These are phyloP conservation scores for Hymenopus coronatus DNA, from an alignment of 2,888 invertebrate species.

Conservation along the genomic window DNA sequence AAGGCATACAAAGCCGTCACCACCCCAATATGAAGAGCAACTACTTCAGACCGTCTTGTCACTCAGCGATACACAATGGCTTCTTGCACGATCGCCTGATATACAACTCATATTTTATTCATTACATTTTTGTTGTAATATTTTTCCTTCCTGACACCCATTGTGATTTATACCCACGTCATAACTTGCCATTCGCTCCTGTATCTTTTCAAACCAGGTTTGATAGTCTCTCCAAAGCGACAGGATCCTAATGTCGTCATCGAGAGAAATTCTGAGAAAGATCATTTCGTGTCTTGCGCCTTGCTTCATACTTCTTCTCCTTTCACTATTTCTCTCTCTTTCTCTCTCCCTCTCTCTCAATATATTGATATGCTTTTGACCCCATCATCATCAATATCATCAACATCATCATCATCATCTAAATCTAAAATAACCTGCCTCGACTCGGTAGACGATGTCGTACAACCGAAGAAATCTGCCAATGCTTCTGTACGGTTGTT, in stretches of 20 bases:
- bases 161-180: background rate
- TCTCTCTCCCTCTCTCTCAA: no score
- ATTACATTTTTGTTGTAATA: constrained; percentile 7
- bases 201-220: background rate
- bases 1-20: background rate
- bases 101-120: constrained; percentile 8
- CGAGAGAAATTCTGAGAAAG: background rate
- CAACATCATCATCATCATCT: no score
- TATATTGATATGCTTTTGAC: no score
- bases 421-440: no score
- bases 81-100: background rate
- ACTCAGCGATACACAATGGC: background rate
- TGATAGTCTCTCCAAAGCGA: background rate
- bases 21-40: background rate
- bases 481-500: no score
- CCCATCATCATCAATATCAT: no score
- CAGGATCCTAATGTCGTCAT: background rate
- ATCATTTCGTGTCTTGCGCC: no score
- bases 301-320: no score
- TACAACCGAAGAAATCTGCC: no score
- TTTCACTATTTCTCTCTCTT: no score
- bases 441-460: no score
- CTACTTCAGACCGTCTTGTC: background rate
- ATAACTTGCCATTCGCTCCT: background rate
- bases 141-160: background rate